Evolutionary conservation across 2,113 vertebrate genomes (phyloP).

Genomic region (Protobothrops mucrosquamatus): DNA sequence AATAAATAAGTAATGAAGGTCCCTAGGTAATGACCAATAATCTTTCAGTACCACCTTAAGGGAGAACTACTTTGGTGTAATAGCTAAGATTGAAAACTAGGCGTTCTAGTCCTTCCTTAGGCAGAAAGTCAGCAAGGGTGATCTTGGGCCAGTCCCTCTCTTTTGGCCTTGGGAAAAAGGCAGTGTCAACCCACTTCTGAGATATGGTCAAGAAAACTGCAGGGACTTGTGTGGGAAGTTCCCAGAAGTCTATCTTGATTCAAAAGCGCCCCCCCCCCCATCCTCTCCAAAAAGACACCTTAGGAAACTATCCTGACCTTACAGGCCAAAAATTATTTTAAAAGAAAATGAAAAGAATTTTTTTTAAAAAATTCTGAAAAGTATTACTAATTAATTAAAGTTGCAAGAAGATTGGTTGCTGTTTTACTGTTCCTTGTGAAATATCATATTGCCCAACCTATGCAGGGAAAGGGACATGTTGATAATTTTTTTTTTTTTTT

Average conservation of each 20-base stretch:
- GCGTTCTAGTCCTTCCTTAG: neutral
- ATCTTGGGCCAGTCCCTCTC: neutral
- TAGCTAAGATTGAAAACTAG: neutral
- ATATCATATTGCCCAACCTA: neutral
- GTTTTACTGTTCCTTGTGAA: neutral
- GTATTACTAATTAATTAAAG: constrained; percentile 19
- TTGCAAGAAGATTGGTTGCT: neutral
- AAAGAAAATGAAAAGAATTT: neutral
- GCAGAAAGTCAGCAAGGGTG: neutral
- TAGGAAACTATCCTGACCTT: neutral
- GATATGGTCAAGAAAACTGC: neutral
- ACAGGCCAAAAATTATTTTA: neutral
- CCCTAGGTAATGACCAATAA: neutral
- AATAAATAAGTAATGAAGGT: neutral
- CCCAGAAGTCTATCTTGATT: neutral
- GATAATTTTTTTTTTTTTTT: neutral
- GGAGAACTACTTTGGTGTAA: neutral
- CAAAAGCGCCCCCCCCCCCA: too few relatives aligned
- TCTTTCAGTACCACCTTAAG: neutral
- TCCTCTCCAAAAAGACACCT: neutral
- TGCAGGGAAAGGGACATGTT: neutral
- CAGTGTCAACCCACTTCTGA: neutral
- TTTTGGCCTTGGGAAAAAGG: neutral
- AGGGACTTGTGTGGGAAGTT: neutral
- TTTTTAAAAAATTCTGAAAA: neutral